Conservation (phyloP, 2,113 vertebrate species). For the Phalacrocorax brasilianus region DNA sequence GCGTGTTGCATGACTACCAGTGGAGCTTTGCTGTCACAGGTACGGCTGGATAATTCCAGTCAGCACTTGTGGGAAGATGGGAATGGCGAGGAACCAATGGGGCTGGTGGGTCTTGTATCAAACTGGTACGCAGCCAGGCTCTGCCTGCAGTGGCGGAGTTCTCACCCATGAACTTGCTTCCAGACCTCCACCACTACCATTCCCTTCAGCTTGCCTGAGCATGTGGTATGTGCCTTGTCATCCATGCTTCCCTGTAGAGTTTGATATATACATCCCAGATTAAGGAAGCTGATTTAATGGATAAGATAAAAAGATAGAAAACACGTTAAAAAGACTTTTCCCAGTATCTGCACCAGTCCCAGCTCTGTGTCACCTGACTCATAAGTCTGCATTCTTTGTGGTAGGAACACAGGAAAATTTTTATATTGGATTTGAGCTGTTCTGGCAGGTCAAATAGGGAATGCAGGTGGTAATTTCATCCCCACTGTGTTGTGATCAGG, state of each 20-base stretch:
- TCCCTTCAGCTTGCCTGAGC: not conserved
- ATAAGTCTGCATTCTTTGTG: not conserved
- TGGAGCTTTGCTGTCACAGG: not conserved
- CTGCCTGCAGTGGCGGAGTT: not conserved
- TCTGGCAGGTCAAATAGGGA: not conserved
- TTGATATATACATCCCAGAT: not conserved
- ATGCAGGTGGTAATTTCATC: not conserved
- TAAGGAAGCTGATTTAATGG: not conserved
- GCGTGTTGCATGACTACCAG: not conserved
- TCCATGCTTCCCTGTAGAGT: fast-evolving
- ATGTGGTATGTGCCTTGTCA: fast-evolving
- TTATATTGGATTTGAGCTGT: not conserved
- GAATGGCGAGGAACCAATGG: not conserved
- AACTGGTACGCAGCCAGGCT: not conserved
- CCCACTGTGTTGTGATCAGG: fast-evolving
- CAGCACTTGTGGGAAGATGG: not conserved
- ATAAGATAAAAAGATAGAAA: not conserved
- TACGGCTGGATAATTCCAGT: not conserved
- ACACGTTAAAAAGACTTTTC: not conserved
- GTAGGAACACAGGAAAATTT: not conserved
- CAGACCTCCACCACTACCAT: not conserved
- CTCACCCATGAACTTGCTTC: not conserved
- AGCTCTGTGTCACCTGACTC: not conserved
- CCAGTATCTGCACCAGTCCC: not conserved
- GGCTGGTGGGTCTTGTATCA: not conserved